Evolutionary conservation across 2,888 invertebrate genomes (phyloP), one percentile per base, ranked within the genome.

Genomic region (Polydesmus complanatus): DNA sequence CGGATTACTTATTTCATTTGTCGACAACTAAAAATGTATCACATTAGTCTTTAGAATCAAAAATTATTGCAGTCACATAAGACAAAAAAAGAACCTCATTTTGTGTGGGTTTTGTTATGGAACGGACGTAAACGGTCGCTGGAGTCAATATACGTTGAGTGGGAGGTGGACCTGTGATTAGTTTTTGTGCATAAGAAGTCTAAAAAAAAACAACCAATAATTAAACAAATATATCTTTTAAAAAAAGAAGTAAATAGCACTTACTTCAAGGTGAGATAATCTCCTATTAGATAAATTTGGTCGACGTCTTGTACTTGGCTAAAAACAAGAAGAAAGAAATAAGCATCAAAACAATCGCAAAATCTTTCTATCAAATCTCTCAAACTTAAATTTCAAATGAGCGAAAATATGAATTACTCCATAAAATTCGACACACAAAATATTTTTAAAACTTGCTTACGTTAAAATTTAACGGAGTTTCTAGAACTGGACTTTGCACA

Each of bases 391-490:
- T n/a, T n/a, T n/a, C n/a, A n/a, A n/a, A n/a, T n/a, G n/a, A n/a
- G n/a, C n/a, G n/a, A n/a, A n/a, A n/a, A n/a, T n/a, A n/a, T n/a
- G n/a, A n/a, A n/a, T n/a, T n/a, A n/a, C n/a, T n/a, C n/a, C n/a
- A n/a, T n/a, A n/a, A n/a, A n/a, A n/a, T n/a, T n/a, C n/a, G n/a
- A n/a, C n/a, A n/a, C n/a, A n/a, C n/a, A n/a, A n/a, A n/a, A n/a
- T n/a, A n/a, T n/a, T n/a, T n/a, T n/a, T n/a, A n/a, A n/a, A n/a
- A n/a, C n/a, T n/a, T n/a, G n/a, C 48, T 21, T 48, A 57, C 58
- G 25, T 37, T 58, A 58, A 58, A 58, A 22, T 23, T 58, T 8
- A 58, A 19, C 2, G 58, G 58, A 18, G 51, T n/a, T 19, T 58
- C 58, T 0, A 51, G 27, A 58, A 58, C 27, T 23, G 58, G 25